Evolutionary conservation across 2,888 invertebrate species (phyloP).

Genomic region (Cephus runcator): DNA sequence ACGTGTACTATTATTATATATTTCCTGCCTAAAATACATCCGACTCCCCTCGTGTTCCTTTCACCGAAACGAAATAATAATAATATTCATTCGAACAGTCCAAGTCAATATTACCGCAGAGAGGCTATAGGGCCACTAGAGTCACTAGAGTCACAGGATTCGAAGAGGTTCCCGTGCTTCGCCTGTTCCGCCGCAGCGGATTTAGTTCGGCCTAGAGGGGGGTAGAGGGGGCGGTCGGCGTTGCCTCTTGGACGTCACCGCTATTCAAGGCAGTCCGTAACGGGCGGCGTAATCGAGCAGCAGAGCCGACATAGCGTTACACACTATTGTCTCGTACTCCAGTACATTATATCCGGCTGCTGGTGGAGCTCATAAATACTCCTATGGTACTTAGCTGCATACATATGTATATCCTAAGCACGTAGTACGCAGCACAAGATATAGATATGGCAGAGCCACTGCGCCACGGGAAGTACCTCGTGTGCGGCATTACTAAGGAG

Average conservation of each 20-base stretch:
- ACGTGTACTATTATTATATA: background rate
- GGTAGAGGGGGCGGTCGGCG: too few species aligned
- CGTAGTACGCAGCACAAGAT: background rate
- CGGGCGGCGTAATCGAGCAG: background rate
- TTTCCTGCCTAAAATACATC: background rate
- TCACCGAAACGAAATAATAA: background rate
- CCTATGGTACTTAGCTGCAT: background rate
- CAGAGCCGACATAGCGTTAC: background rate
- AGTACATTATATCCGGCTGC: background rate
- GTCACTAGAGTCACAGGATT: background rate
- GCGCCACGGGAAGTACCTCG: background rate
- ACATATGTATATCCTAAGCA: background rate
- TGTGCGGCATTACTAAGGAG: background rate
- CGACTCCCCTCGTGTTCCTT: background rate
- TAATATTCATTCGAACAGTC: background rate
- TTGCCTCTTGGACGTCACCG: background rate
- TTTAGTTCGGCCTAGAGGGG: too few species aligned
- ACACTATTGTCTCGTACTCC: background rate
- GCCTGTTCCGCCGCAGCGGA: background rate
- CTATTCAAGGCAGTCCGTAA: background rate
- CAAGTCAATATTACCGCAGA: background rate
- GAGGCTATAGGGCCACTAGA: background rate
- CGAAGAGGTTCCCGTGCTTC: background rate
- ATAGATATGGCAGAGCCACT: background rate
- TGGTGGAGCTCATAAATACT: background rate